Percentiles rank a stretch among this genome's conserved stretches.
Evolutionary conservation across 2,888 invertebrate genomes (phyloP).

Genomic region (Epirrhoe tristata): DNA sequence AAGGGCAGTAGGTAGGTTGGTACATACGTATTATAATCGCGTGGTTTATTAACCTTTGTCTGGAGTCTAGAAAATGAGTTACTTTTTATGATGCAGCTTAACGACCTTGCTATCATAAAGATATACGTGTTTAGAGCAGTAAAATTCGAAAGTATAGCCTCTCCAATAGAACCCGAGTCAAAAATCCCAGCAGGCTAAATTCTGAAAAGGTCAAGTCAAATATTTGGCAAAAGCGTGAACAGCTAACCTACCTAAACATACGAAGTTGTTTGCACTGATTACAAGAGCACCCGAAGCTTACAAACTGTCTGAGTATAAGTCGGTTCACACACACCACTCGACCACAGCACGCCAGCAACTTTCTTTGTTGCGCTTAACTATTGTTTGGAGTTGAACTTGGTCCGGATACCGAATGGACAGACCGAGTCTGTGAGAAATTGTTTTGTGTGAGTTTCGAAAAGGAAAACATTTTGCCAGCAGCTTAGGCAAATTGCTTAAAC

Average conservation of each 20-base stretch:
- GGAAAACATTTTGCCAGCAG: constrained; percentile 81
- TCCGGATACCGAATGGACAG: constrained; percentile 77
- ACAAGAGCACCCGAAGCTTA: constrained; percentile 55
- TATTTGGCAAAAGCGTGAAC: constrained; percentile 48
- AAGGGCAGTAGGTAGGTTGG: background rate
- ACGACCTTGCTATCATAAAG: constrained; percentile 25
- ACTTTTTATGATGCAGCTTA: constrained; percentile 23
- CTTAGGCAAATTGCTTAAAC: constrained; percentile 78
- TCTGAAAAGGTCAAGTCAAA: constrained; percentile 53
- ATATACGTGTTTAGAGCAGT: constrained; percentile 26
- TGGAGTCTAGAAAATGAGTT: constrained; percentile 11
- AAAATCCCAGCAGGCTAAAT: constrained; percentile 27
- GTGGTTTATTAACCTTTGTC: constrained; percentile 7
- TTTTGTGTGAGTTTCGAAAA: constrained; percentile 80
- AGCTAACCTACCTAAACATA: constrained; percentile 41
- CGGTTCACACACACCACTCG: constrained; percentile 61
- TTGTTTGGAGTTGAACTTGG: constrained; percentile 79
- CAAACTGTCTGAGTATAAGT: constrained; percentile 56
- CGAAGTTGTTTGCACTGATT: constrained; percentile 58
- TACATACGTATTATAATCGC: constrained; percentile 10
- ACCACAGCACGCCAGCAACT: constrained; percentile 67
- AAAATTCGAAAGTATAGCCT: constrained; percentile 23
- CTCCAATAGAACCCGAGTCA: constrained; percentile 18
- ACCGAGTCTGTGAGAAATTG: constrained; percentile 75
- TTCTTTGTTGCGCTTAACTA: constrained; percentile 79